Base-by-base conservation (phyloP, 2,113 vertebrate genomes). In the Limnothrissa miodon region DNA sequence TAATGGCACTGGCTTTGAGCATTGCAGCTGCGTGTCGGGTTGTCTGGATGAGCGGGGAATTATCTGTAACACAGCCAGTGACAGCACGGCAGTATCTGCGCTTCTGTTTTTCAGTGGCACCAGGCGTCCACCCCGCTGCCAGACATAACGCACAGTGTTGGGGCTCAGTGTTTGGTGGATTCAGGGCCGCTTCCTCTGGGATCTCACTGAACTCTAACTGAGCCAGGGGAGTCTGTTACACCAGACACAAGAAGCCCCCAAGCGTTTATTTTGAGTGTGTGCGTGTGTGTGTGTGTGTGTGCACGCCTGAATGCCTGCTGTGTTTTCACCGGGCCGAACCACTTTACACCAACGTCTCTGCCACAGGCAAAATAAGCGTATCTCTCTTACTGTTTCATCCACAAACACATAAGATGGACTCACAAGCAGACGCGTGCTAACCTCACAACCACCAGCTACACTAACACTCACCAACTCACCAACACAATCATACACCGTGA, bases 341-440 rank as follows among this genome's bases (percentile, higher is more conserved):
- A 89, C 90, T 92, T 91, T 89, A 91, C 88, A 91, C 86, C 82
- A 89, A 2, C 84, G 84, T 87, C 89, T 62, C 88, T 82, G 85
- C 87, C 88, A 62, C 87, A 85, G 83, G 84, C 88, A 81, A 80
- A 85, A 87, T 85, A 86, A 91, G 84, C 87, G 66, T 29, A 29
- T 15, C 21, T 79, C 70, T 83, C 36, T 83, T 46, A 83, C 80
- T 81, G 59, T 84, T 56, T 84, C 82, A 51, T 51, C 80, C 84
- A 82, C 45, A 79, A 45, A 10, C 59, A 29, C n/a, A 62, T 23
- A 59, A 25, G 4, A 59, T 23, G n/a, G 23, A 59, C 56, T n/a
- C 56, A 59, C n/a, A 25, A 7, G n/a, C 56, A 25, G 0, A 25
- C 23, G 9, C n/a, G 11, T 23, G 23, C 7, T n/a, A 62, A 6